A percentile compares a stretch with the other conserved stretches of the same genome.
phyloP scores from a whole-genome alignment of 2,797 vertebrate species.

The Alca torda region DNA sequence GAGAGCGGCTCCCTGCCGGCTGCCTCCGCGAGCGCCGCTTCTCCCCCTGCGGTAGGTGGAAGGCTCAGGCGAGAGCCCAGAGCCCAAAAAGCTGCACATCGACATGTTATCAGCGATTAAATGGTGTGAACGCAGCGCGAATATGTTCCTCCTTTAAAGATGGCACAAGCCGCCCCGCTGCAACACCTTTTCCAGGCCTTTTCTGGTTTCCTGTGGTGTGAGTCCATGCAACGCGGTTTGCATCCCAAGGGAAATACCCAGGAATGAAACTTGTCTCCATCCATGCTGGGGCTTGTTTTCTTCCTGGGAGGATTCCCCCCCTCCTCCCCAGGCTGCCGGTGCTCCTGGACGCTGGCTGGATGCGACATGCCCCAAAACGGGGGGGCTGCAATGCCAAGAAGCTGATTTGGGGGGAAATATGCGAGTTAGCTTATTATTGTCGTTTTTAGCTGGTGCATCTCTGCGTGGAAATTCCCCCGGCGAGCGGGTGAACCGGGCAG shows the following conservation, averaged over 20 bases:
- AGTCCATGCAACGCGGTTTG: fast-evolving
- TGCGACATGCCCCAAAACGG: fast-evolving
- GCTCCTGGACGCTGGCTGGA: background rate
- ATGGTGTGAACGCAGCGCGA: fast-evolving
- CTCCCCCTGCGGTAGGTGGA: background rate
- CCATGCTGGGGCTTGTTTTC: too few species aligned
- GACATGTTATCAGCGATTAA: fast-evolving
- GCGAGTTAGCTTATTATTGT: background rate
- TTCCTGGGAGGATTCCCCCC: background rate
- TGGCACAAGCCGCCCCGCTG: background rate
- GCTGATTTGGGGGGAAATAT: background rate
- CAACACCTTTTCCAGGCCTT: background rate
- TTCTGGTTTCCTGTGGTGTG: background rate
- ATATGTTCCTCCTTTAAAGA: too few species aligned
- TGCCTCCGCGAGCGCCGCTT: background rate
- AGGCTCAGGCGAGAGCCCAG: background rate
- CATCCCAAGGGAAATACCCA: background rate
- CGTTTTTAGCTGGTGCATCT: fast-evolving
- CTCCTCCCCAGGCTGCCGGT: fast-evolving
- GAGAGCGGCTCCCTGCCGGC: background rate
- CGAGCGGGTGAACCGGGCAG: background rate
- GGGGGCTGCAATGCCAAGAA: background rate
- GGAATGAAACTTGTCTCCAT: background rate
- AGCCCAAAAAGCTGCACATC: background rate
- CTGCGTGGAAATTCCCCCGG: background rate